These are phyloP conservation scores for Antheraea pernyi DNA, from an alignment of 1,140 invertebrate species.

Conservation along the genomic window DNA sequence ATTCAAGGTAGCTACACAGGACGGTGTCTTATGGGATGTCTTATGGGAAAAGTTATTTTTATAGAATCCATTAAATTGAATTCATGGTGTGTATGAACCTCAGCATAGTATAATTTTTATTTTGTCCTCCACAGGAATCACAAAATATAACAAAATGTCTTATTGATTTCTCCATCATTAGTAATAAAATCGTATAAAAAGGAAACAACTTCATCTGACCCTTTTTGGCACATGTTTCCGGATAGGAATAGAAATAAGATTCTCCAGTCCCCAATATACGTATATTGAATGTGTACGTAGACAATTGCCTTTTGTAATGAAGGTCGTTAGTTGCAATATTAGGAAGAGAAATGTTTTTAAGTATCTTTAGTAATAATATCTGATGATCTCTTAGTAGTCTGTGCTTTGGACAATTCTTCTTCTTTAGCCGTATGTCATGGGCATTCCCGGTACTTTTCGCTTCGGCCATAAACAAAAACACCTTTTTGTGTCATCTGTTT, in stretches of 20 bases:
- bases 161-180: constrained; percentile 23
- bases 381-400: too few relatives aligned
- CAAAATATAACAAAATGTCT: constrained; percentile 34
- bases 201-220: constrained; percentile 32
- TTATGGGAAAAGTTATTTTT: constrained; percentile 17
- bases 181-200: constrained; percentile 36
- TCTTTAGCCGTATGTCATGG: too few relatives aligned
- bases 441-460: background rate
- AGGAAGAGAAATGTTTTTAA: constrained; percentile 24
- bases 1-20: constrained; percentile 11
- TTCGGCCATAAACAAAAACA: background rate
- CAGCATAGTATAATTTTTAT: constrained; percentile 46
- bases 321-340: constrained; percentile 30
- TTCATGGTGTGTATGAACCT: constrained; percentile 21
- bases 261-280: too few relatives aligned
- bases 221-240: constrained; percentile 28
- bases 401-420: too few relatives aligned
- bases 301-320: constrained; percentile 27
- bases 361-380: too few relatives aligned
- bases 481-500: background rate
- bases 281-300: too few relatives aligned
- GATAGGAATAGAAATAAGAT: constrained; percentile 12
- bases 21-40: too few relatives aligned
- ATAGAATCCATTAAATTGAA: constrained; percentile 26
- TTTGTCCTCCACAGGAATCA: constrained; percentile 40